Conservation (phyloP, 2,797 vertebrate species). For the Huso huso region DNA sequence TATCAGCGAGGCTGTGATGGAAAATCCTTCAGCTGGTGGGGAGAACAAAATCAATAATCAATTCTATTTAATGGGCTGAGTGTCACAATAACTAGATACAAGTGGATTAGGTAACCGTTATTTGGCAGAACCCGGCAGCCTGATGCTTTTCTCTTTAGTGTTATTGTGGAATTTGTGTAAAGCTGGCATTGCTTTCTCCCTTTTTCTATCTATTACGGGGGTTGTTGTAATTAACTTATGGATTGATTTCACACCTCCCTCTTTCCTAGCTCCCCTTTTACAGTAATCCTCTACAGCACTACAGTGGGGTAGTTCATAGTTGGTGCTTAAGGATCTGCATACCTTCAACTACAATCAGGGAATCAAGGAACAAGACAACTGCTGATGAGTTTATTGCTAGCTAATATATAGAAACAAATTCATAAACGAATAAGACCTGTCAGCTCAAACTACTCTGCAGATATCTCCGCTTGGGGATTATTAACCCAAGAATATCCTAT, state of each 20-base stretch:
- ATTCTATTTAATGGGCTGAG: slow-evolving; percentile 73
- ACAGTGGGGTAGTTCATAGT: too few species aligned
- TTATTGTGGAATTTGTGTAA: neutral
- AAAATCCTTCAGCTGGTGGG: slow-evolving; percentile 58
- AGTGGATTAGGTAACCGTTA: slow-evolving; percentile 67
- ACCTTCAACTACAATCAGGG: too few species aligned
- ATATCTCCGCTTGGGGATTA: too few species aligned
- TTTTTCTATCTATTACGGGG: neutral
- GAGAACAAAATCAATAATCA: slow-evolving; percentile 73
- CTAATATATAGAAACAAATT: too few species aligned
- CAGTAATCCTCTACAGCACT: too few species aligned
- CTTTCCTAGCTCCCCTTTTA: too few species aligned
- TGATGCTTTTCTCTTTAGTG: neutral
- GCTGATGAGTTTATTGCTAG: too few species aligned
- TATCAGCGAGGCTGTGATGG: slow-evolving; percentile 49
- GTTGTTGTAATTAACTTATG: neutral
- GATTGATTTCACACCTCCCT: neutral
- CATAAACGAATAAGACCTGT: too few species aligned
- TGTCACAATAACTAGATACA: slow-evolving; percentile 74
- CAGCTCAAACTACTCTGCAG: too few species aligned
- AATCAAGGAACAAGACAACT: too few species aligned
- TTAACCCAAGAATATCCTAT: too few species aligned
- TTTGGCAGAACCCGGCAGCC: slow-evolving; percentile 33
- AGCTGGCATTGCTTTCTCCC: neutral
- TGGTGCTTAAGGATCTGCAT: too few species aligned